Percentiles rank a stretch among this genome's conserved stretches.
Conservation (phyloP, 2,888 invertebrate species). For the Vanessa cardui region DNA sequence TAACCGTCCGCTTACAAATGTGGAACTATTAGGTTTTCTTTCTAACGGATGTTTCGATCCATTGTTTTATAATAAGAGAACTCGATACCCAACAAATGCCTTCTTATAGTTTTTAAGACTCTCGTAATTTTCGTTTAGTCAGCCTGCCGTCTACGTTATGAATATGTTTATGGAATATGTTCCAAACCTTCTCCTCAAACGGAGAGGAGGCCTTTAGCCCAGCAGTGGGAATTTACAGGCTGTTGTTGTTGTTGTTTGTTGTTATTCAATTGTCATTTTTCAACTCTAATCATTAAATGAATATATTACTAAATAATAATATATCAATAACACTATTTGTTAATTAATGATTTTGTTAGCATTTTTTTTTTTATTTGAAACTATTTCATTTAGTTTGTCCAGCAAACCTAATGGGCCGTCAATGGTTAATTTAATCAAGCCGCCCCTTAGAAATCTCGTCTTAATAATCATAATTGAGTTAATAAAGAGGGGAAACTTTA, state of each 20-base stretch:
- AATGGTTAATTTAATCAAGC: slow-evolving; percentile 11
- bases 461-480: slow-evolving; percentile 14
- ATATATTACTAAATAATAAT: too few species aligned
- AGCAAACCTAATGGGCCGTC: background rate
- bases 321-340: too few species aligned
- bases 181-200: too few species aligned
- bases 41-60: slow-evolving; percentile 13
- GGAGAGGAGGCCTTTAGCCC: too few species aligned
- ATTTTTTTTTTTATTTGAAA: background rate
- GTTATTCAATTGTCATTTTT: too few species aligned
- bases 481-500: background rate
- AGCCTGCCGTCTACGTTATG: too few species aligned
- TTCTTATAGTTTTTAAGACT: background rate
- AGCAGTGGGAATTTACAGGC: too few species aligned
- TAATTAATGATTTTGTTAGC: too few species aligned
- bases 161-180: too few species aligned
- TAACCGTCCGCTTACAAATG: slow-evolving; percentile 22
- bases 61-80: slow-evolving; percentile 9
- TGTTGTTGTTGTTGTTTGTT: too few species aligned
- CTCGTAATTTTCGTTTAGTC: too few species aligned
- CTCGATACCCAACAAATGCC: background rate
- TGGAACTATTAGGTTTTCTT: slow-evolving; percentile 15
- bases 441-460: background rate
- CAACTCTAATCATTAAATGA: too few species aligned
- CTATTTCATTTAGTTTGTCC: background rate